Percentiles rank a stretch among this genome's conserved stretches.
Evolutionary conservation across 2,797 vertebrate species (phyloP).

Genomic region (Emys orbicularis): DNA sequence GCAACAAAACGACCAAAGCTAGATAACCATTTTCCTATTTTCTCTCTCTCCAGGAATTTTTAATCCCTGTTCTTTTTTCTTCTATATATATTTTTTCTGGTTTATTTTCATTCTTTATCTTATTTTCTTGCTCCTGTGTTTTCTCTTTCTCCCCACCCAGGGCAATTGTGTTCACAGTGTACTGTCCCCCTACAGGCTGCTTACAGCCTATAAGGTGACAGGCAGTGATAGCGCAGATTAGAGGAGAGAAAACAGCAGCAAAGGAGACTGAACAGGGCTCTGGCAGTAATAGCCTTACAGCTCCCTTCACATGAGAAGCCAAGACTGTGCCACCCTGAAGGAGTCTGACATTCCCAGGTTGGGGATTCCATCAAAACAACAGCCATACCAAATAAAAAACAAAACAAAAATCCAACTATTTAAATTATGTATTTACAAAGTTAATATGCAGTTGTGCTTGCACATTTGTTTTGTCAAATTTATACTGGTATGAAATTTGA

Average conservation of each 20-base stretch:
- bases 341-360: neutral
- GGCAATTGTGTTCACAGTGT: neutral
- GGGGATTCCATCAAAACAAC: neutral
- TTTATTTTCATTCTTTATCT: neutral
- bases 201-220: neutral
- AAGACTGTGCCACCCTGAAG: neutral
- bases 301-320: rapidly evolving
- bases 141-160: neutral
- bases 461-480: neutral
- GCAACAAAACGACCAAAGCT: neutral
- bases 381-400: neutral
- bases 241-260: neutral
- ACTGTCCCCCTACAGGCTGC: neutral
- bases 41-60: neutral
- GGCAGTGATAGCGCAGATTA: neutral
- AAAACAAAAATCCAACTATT: neutral
- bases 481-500: neutral
- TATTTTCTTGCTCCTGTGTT: neutral
- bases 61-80: rapidly evolving
- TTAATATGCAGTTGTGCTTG: neutral
- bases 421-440: neutral
- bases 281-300: neutral
- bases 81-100: neutral
- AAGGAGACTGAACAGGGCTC: neutral
- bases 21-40: rapidly evolving